Evolutionary conservation across 2,888 invertebrate species (phyloP).

Genomic region (Cremastobaeus sp.): DNA sequence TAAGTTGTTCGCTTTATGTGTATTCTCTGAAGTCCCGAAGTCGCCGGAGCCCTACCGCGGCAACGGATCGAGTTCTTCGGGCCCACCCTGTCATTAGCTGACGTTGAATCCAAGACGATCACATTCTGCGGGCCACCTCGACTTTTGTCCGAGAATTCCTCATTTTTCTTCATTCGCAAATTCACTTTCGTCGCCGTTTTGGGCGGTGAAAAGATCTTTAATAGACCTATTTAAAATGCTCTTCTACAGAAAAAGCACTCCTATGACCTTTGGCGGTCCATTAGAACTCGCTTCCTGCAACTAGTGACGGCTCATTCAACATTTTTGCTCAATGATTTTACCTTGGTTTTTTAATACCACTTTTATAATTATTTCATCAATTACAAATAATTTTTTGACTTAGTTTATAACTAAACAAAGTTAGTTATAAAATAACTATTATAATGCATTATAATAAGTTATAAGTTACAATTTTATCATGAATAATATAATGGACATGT

Average conservation of each 20-base stretch:
- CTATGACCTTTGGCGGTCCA: conserved; percentile 36
- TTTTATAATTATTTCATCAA: conserved; percentile 1
- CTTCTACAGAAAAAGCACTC: conserved; percentile 40
- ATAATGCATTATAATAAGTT: too few relatives aligned
- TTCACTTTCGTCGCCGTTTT: conserved; percentile 57
- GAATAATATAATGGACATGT: too few relatives aligned
- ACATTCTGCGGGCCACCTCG: conserved; percentile 70
- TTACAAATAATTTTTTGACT: background rate
- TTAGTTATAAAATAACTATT: too few relatives aligned
- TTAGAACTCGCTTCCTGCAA: conserved; percentile 39
- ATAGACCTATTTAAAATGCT: conserved; percentile 54
- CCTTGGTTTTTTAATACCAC: background rate
- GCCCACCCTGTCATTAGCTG: conserved; percentile 76
- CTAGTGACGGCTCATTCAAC: conserved; percentile 42
- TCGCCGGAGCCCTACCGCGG: conserved; percentile 61
- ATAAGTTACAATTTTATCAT: too few relatives aligned
- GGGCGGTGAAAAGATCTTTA: conserved; percentile 56
- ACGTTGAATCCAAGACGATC: conserved; percentile 75
- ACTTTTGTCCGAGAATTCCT: conserved; percentile 65
- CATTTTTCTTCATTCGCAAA: conserved; percentile 63
- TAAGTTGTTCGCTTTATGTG: conserved; percentile 79
- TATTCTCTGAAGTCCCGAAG: conserved; percentile 77
- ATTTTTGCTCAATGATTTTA: conserved; percentile 43
- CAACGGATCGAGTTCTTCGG: conserved; percentile 59
- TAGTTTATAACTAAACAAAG: too few relatives aligned